Conservation (phyloP, 2,888 invertebrate species). For the Gryllus longicercus region DNA sequence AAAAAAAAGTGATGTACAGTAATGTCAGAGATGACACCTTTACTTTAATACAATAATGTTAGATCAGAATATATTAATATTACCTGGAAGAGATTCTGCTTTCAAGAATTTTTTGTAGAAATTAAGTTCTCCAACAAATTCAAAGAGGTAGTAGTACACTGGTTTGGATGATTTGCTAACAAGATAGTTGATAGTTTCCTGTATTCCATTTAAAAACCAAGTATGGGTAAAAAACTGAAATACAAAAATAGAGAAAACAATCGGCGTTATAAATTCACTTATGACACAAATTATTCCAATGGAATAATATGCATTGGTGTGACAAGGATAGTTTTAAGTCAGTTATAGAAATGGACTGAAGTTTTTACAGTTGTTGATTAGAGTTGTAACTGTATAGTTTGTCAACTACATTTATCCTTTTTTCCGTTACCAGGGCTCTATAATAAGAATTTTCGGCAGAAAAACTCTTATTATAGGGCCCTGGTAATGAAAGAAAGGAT, state of each 20-base stretch:
- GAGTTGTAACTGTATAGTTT: no score
- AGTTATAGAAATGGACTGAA: no score
- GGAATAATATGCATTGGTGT: no score
- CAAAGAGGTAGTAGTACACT: conserved; percentile 32
- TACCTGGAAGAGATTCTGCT: conserved; percentile 25
- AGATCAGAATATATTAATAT: neutral
- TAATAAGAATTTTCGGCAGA: no score
- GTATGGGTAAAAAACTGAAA: conserved; percentile 31
- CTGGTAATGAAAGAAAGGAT: no score
- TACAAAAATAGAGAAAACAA: neutral
- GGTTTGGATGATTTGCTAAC: conserved; percentile 21
- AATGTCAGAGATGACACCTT: neutral
- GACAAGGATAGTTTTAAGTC: no score
- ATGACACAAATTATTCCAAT: no score
- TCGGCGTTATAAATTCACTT: neutral
- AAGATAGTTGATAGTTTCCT: conserved; percentile 21
- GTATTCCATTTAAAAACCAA: conserved; percentile 29
- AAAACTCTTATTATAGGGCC: no score
- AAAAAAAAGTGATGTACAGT: no score
- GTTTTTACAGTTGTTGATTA: no score
- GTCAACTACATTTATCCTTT: no score
- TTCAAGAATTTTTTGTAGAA: conserved; percentile 31
- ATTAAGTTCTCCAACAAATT: conserved; percentile 33
- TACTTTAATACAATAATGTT: neutral
- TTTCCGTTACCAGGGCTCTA: no score